A percentile compares a stretch with the other conserved stretches of the same genome.
Evolutionary conservation across 2,113 vertebrate species (phyloP).

Genomic region (Hystrix brachyura): DNA sequence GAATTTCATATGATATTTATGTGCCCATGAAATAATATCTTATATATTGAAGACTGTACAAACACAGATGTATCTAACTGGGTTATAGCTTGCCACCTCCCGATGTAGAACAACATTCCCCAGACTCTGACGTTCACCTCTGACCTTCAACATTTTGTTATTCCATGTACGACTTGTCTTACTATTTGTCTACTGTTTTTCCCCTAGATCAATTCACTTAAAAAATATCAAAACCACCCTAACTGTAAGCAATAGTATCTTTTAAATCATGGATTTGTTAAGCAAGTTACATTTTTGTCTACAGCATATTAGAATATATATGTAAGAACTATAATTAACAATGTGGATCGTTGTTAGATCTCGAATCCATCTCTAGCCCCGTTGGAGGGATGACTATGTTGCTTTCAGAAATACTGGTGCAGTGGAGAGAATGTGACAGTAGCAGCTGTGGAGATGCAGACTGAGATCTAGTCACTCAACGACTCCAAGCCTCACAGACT

Average conservation of each 20-base stretch:
- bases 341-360: not conserved
- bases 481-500: not conserved
- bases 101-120: not conserved
- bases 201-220: not conserved
- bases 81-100: not conserved
- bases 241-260: not conserved
- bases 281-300: not conserved
- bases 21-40: not conserved
- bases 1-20: not conserved
- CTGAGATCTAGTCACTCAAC: not conserved
- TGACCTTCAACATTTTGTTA: not conserved
- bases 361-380: not conserved
- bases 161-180: not conserved
- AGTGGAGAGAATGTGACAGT: not conserved
- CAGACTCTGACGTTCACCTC: not conserved
- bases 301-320: not conserved
- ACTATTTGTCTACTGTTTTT: not conserved
- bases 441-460: too few species aligned
- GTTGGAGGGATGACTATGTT: not conserved
- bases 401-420: not conserved
- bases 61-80: not conserved
- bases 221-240: not conserved
- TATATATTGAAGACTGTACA: not conserved
- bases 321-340: not conserved
- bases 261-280: slow-evolving; percentile 24